Conservation (phyloP, 2,888 invertebrate species). For the Invenusta paracnida region DNA sequence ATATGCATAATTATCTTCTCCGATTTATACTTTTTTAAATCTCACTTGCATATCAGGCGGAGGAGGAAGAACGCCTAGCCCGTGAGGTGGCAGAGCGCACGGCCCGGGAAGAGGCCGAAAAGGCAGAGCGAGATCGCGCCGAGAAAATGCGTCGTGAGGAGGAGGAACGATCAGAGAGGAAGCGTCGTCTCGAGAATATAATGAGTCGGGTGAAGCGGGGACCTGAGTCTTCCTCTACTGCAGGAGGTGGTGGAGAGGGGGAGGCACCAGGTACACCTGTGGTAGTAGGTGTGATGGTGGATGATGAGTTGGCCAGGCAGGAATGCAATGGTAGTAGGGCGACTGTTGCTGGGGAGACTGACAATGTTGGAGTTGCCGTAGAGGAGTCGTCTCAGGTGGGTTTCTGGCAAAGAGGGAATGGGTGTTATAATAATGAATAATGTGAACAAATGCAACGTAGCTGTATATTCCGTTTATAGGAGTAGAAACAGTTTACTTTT, state of each 20-base stretch:
- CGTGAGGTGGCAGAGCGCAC: not conserved
- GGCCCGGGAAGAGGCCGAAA: not conserved
- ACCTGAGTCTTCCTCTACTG: not conserved
- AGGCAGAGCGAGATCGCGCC: not conserved
- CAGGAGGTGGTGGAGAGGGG: not conserved
- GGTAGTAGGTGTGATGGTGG: not conserved
- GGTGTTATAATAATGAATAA: too few relatives aligned
- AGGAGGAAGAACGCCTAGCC: not conserved
- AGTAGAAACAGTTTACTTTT: too few relatives aligned
- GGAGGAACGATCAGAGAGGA: not conserved
- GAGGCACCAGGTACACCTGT: not conserved
- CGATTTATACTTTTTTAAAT: too few relatives aligned
- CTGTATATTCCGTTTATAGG: too few relatives aligned
- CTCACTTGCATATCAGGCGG: not conserved
- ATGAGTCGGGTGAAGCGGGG: slow-evolving; percentile 21
- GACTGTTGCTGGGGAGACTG: not conserved
- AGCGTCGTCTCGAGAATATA: slow-evolving; percentile 4
- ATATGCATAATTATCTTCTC: too few relatives aligned
- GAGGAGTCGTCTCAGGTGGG: not conserved
- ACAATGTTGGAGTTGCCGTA: not conserved
- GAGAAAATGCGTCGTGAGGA: slow-evolving; percentile 19
- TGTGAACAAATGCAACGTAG: too few relatives aligned
- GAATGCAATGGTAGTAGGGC: not conserved
- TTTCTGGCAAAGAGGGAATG: too few relatives aligned
- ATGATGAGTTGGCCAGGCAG: not conserved